These are phyloP conservation scores for Aurelia coerulea DNA, from an alignment of 30 jellyfish, hydroid and myxozoan species.

Conservation along the genomic window DNA sequence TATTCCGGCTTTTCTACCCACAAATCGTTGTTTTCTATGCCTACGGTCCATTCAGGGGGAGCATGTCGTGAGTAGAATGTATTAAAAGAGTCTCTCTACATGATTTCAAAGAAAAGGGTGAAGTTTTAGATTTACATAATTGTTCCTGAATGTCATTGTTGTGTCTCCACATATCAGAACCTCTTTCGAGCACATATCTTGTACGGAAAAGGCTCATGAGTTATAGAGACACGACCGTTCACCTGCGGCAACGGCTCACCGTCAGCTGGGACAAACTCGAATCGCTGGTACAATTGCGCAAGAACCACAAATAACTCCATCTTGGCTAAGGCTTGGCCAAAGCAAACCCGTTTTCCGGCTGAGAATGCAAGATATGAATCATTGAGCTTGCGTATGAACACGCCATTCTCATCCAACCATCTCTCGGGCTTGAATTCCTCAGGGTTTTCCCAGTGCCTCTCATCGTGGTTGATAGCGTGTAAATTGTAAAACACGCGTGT, in stretches of 20 bases:
- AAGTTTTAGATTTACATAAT: too few relatives aligned
- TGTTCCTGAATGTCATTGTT: too few relatives aligned
- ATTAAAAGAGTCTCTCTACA: too few relatives aligned
- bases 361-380: slow-evolving; percentile 30
- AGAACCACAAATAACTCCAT: slow-evolving; percentile 42
- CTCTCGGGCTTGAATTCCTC: slow-evolving; percentile 55
- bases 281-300: slow-evolving; percentile 21
- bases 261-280: slow-evolving; percentile 16
- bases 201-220: slow-evolving; percentile 31
- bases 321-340: slow-evolving; percentile 49
- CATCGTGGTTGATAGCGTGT: slow-evolving; percentile 61
- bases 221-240: slow-evolving; percentile 4
- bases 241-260: slow-evolving; percentile 13
- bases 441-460: slow-evolving; percentile 52
- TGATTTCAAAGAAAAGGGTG: too few relatives aligned
- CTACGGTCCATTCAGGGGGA: too few relatives aligned
- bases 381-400: background rate
- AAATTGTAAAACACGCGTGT: slow-evolving; percentile 64
- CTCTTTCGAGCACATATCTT: slow-evolving; percentile 10
- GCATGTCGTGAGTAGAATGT: too few relatives aligned
- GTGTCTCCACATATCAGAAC: background rate
- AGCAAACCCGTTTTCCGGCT: slow-evolving; percentile 45
- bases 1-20: too few relatives aligned
- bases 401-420: slow-evolving; percentile 46
- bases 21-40: too few relatives aligned